Evolutionary conservation across 2,113 vertebrate species (phyloP).

Genomic region (Cheirogaleus medius): DNA sequence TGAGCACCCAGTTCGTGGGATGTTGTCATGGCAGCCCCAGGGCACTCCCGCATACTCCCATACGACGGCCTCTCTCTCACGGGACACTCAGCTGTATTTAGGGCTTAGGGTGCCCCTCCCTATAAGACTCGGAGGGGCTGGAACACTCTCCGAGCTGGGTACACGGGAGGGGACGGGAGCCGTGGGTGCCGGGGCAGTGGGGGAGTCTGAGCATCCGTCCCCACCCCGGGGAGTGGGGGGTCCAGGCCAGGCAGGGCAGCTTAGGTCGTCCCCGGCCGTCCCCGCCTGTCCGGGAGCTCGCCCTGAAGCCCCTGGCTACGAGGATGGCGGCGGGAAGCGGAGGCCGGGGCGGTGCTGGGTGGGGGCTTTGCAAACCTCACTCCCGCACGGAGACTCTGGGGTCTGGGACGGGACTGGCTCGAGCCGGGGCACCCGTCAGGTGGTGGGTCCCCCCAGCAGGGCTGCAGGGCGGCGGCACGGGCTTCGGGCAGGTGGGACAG

Average conservation of each 20-base stretch:
- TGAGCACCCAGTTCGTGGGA: neutral
- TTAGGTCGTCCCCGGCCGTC: too few species aligned
- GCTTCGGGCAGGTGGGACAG: neutral
- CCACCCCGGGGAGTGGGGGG: neutral
- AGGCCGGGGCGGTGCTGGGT: neutral
- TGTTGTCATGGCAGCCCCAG: neutral
- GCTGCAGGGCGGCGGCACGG: neutral
- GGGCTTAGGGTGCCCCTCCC: neutral
- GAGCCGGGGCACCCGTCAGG: neutral
- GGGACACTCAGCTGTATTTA: neutral
- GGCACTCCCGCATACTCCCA: neutral
- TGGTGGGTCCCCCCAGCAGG: too few species aligned
- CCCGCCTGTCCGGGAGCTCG: neutral
- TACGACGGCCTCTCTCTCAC: too few species aligned
- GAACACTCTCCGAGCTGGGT: neutral
- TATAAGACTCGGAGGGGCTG: neutral
- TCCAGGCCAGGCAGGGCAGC: neutral
- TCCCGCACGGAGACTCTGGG: neutral
- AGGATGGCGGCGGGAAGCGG: rapidly evolving
- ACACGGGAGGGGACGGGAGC: neutral
- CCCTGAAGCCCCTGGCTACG: rapidly evolving
- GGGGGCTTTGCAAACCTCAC: too few species aligned
- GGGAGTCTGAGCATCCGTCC: neutral
- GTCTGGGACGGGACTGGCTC: neutral
- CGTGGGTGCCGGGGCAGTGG: neutral